Base-by-base conservation (phyloP, 1,140 invertebrate genomes). In the Papilio polyxenes region DNA sequence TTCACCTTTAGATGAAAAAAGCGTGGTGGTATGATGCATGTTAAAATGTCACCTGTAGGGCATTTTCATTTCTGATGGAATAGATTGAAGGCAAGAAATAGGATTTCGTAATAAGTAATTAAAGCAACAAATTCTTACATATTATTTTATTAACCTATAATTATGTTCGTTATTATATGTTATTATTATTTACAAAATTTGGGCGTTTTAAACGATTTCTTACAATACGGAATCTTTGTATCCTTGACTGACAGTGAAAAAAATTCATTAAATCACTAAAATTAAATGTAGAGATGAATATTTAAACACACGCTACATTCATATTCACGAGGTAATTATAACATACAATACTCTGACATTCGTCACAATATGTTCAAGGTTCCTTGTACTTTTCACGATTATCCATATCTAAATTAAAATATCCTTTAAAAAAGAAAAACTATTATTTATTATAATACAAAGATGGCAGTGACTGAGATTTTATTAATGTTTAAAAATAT, bases 391-490 rank as follows among this genome's bases (percentile, higher is more conserved):
- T 69, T 40, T 37, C 31, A 40, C 13, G 5, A 15, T 72, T 37
- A 37, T 72, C 65, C 31, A 72, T 72, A 72, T 7, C 65, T 37
- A 72, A 11, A 31, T 7, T 72, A 40, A 72, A 72, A 40, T 72
- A 72, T 72, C 31, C 15, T 37, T 8, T 37, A 15, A 37, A 72
- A 72, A 13, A 79, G 56, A n/a, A 56, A 62, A 62, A 37, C 20
- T 31, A 51, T 77, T 56, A 80, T 69, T 80, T 80, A 79, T 79
- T 79, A 80, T 80, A 80, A 80, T 81, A 81, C 72, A 53, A 40
- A 65, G n/a, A 77, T 76, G 81, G 81, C 81, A 82, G 81, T 82
- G 81, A 82, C 48, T 82, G 40, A 72, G 53, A 81, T 69, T 76
- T 75, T 44, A 48, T 20, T n/a, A 44, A 49, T 44, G 77, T 62